Evolutionary conservation across 1,140 invertebrate species (phyloP).

Genomic region (Hirudo medicinalis): DNA sequence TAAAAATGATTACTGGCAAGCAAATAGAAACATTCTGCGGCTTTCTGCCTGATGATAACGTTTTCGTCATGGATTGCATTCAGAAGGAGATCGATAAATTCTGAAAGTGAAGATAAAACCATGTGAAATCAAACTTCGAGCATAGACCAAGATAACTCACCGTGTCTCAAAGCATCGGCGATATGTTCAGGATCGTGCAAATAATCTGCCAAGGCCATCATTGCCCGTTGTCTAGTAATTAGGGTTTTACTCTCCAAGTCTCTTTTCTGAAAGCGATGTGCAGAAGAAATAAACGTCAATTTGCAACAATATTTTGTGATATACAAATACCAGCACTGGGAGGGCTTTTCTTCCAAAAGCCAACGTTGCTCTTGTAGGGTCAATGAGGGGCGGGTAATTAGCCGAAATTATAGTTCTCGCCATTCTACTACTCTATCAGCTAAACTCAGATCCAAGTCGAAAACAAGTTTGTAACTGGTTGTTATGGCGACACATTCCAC

Average conservation of each 20-base stretch:
- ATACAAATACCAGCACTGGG: conserved; percentile 19
- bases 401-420: conserved; percentile 21
- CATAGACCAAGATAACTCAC: conserved; percentile 24
- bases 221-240: conserved; percentile 36
- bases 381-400: conserved; percentile 22
- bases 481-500: too few species aligned
- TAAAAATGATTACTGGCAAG: conserved; percentile 33
- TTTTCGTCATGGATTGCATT: conserved; percentile 34
- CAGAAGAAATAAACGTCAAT: background rate
- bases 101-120: conserved; percentile 24
- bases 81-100: conserved; percentile 36
- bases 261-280: conserved; percentile 30
- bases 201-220: conserved; percentile 40
- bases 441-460: too few species aligned
- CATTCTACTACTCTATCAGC: background rate
- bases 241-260: conserved; percentile 37
- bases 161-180: conserved; percentile 36
- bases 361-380: conserved; percentile 15
- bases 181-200: conserved; percentile 43
- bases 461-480: too few species aligned
- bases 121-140: background rate
- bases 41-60: conserved; percentile 37
- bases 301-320: background rate
- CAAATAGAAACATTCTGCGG: conserved; percentile 38
- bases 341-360: conserved; percentile 21